Evolutionary conservation across 2,113 vertebrate genomes (phyloP), one percentile per base, ranked within the genome.

Genomic region (Strix aluco): DNA sequence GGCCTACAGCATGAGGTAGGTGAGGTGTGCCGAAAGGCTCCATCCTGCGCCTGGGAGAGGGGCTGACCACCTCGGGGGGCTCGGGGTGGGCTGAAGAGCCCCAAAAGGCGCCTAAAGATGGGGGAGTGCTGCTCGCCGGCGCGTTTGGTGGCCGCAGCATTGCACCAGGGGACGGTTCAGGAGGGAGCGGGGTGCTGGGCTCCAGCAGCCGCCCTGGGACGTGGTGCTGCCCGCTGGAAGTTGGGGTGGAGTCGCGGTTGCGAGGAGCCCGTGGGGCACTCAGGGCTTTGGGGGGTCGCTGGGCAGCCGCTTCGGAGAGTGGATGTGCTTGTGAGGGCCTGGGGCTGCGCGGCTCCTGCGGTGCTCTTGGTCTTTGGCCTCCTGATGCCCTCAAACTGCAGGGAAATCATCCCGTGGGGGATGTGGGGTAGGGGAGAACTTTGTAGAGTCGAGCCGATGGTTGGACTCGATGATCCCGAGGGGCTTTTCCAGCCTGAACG

Each of bases 1-100:
- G 69, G 99, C 99, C 30, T 99, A 99, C 97, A 99, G 99, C 97
- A 99, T 99, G 99, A 99, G 99, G 99, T 99, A 98, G 91, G 97
- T 96, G 92, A 70, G 69, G 11, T 9, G 36, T 55, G 49, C 36
- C 10, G 9, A 1, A 5, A 2, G n/a, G 44, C 5, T 18, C 44
- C 16, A 0, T 55, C 44, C 18, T 13, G 10, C 19, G 0, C 32
- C 13, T 4, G 44, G 52, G 42, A 32, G 26, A 26, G 22, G 66
- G 44, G 30, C 15, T 44, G 51, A 21, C 1, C 5, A 2, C 11
- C 22, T 13, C 1, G 22, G 38, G 71, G 27, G 29, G 29, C 15
- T 22, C 1, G 0, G 22, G 59, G 38, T 11, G 30, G 5, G 54
- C 26, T 11, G 42, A 27, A 44, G 62, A 30, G 3, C 40, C 63